A percentile compares a stretch with the other conserved stretches of the same genome.
phyloP scores from a whole-genome alignment of 2,797 vertebrate species.

The Pipistrellus pygmaeus region DNA sequence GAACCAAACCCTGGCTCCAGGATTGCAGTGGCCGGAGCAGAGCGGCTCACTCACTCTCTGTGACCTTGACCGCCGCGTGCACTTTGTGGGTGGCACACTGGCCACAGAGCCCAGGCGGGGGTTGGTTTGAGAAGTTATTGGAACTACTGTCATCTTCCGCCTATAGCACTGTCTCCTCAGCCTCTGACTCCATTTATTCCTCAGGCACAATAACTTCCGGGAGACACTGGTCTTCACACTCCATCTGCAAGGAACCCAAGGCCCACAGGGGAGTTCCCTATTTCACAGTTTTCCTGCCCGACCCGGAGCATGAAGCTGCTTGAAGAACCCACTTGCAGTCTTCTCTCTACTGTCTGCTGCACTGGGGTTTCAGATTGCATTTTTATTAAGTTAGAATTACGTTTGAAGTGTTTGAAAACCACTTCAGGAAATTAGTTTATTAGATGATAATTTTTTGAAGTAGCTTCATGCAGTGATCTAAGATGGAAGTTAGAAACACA shows the following conservation, averaged over 20 bases:
- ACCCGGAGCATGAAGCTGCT: not conserved
- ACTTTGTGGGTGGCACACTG: too few relatives aligned
- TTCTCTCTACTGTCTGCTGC: not conserved
- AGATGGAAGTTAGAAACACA: not conserved
- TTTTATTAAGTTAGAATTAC: not conserved
- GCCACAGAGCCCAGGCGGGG: not conserved
- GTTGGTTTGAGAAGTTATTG: not conserved
- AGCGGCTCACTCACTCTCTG: not conserved
- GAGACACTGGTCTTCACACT: not conserved
- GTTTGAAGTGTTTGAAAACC: not conserved
- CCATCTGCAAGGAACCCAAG: not conserved
- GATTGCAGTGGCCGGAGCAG: too few relatives aligned
- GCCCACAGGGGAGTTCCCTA: not conserved
- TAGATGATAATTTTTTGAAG: conserved; percentile 18
- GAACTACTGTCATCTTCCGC: not conserved
- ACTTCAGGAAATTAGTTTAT: not conserved
- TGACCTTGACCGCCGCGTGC: not conserved
- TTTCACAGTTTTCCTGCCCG: not conserved
- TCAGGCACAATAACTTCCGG: not conserved
- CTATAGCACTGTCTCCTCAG: not conserved
- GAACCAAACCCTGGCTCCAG: not conserved
- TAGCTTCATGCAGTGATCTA: not conserved
- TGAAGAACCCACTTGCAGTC: not conserved
- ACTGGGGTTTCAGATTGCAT: not conserved
- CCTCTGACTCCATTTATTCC: not conserved